phyloP scores from a whole-genome alignment of 2,797 vertebrate species.

The Hyperoplus immaculatus region DNA sequence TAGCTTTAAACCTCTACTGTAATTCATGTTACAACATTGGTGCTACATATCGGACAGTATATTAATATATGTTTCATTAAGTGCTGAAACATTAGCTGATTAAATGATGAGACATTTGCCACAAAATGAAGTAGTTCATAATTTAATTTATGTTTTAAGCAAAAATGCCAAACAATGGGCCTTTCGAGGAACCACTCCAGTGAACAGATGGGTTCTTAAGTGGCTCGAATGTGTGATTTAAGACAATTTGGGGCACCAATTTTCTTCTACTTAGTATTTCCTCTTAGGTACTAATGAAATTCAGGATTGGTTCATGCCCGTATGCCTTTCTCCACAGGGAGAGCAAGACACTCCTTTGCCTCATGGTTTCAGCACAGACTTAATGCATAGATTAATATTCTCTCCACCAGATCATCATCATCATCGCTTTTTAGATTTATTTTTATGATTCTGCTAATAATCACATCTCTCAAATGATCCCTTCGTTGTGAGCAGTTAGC shows the following conservation, averaged over 20 bases:
- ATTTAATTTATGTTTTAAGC: not conserved
- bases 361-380: not conserved
- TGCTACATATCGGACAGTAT: not conserved
- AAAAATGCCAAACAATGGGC: not conserved
- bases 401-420: not conserved
- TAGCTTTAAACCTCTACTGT: not conserved
- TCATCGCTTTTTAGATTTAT: too few relatives aligned
- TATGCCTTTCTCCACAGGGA: too few relatives aligned
- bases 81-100: not conserved
- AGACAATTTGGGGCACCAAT: not conserved
- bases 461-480: not conserved
- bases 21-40: not conserved
- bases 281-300: not conserved
- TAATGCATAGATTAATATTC: not conserved
- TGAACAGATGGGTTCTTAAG: not conserved
- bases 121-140: not conserved
- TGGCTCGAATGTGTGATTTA: not conserved
- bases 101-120: not conserved
- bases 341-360: too few relatives aligned
- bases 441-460: not conserved
- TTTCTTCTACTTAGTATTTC: not conserved
- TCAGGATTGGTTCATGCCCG: not conserved
- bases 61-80: not conserved
- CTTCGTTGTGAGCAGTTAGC: not conserved
- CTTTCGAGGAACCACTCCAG: not conserved